Evolutionary conservation across 1,140 invertebrate species (phyloP).

Genomic region (Drosophila pachea): DNA sequence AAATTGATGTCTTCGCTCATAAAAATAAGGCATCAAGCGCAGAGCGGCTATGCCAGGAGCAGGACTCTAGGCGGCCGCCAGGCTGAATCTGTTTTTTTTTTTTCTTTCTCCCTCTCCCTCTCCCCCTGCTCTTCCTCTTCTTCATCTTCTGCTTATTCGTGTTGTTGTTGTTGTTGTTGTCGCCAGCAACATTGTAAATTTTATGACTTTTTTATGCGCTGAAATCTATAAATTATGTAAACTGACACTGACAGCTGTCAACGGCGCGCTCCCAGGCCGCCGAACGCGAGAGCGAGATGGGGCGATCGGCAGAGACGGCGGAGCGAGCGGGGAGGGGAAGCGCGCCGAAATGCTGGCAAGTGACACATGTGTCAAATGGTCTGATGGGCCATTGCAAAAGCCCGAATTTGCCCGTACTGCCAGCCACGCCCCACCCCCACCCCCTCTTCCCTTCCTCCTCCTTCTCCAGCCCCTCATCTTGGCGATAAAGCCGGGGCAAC

Average conservation of each 20-base stretch:
- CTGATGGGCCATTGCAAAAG: constrained; percentile 41
- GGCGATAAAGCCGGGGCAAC: constrained; percentile 37
- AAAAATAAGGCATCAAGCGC: constrained; percentile 68
- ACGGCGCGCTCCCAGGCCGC: constrained; percentile 42
- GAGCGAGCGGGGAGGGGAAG: not conserved
- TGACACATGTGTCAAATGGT: constrained; percentile 76
- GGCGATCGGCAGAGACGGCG: not conserved
- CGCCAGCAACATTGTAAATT: constrained; percentile 76
- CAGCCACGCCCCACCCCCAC: constrained; percentile 2
- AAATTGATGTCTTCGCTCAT: constrained; percentile 75
- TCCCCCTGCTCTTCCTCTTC: too few relatives aligned
- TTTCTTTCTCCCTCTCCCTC: too few relatives aligned
- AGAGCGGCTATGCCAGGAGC: constrained; percentile 27
- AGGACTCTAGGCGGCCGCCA: not conserved
- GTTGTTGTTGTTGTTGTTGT: constrained; percentile 17
- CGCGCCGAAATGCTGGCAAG: constrained; percentile 63
- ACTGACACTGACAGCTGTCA: constrained; percentile 77
- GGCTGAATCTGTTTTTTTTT: constrained; percentile 58
- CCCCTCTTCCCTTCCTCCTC: too few relatives aligned
- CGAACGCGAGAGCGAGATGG: not conserved
- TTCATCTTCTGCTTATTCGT: too few relatives aligned
- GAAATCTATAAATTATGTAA: constrained; percentile 78
- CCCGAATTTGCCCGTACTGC: constrained; percentile 36
- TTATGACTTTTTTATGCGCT: constrained; percentile 77
- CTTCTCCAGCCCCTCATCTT: not conserved